phyloP scores from a whole-genome alignment of 2,888 invertebrate genomes.

The Philonicus albiceps region DNA sequence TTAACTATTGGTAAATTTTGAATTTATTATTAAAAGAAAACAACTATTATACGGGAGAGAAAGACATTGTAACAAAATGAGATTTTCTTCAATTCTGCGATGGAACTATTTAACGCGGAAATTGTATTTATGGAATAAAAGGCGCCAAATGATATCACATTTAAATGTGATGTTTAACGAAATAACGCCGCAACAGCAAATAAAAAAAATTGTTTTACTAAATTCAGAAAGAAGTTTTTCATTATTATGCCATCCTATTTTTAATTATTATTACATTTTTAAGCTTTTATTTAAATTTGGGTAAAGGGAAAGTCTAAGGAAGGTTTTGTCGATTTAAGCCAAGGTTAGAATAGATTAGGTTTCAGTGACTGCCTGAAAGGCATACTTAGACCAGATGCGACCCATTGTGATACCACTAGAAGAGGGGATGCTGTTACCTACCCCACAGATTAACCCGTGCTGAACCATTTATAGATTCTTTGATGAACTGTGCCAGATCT shows the following conservation, averaged over 20 bases:
- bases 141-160: not conserved
- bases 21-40: conserved; percentile 18
- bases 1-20: conserved; percentile 34
- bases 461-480: too few relatives aligned
- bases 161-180: not conserved
- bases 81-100: not conserved
- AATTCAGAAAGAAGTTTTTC: not conserved
- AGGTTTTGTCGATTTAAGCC: too few relatives aligned
- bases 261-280: not conserved
- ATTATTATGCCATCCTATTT: not conserved
- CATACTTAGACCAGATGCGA: too few relatives aligned
- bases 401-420: too few relatives aligned
- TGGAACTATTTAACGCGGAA: not conserved
- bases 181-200: not conserved
- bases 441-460: too few relatives aligned
- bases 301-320: too few relatives aligned
- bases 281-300: too few relatives aligned
- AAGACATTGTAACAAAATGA: not conserved
- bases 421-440: too few relatives aligned
- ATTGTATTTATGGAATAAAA: not conserved
- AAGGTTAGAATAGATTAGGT: too few relatives aligned
- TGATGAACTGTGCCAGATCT: too few relatives aligned
- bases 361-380: too few relatives aligned
- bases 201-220: not conserved
- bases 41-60: not conserved